A percentile compares a stretch with the other conserved stretches of the same genome.
phyloP scores from a whole-genome alignment of 2,113 vertebrate species.

The Oxygymnocypris stewartii region DNA sequence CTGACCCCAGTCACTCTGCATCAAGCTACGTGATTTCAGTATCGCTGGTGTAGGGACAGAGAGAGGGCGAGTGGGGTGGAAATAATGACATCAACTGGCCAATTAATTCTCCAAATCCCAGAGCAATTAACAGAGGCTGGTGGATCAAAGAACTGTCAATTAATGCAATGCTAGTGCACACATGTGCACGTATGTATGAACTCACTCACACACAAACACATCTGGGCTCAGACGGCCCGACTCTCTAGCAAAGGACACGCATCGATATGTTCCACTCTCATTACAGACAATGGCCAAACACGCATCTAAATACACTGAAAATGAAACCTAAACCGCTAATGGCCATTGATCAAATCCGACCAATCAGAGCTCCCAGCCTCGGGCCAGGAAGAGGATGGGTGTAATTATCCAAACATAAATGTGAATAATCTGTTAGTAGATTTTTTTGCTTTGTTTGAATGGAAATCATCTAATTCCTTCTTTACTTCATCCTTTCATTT shows the following conservation, averaged over 20 bases:
- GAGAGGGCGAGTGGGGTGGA: conserved; percentile 13
- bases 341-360: conserved; percentile 8
- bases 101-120: conserved; percentile 52
- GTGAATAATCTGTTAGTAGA: not conserved
- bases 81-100: conserved; percentile 36
- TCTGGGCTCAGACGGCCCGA: not conserved
- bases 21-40: not conserved
- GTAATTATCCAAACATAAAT: conserved; percentile 32
- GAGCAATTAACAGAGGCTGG: conserved; percentile 45
- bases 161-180: conserved; percentile 13
- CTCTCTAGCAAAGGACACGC: not conserved
- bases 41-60: not conserved
- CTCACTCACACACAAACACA: not conserved
- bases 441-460: conserved; percentile 14
- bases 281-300: not conserved
- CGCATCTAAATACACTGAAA: not conserved
- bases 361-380: not conserved
- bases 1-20: not conserved
- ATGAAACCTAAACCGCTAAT: conserved; percentile 40
- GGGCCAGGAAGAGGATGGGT: not conserved
- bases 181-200: not conserved
- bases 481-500: conserved; percentile 76
- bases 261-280: not conserved
- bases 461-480: conserved; percentile 57
- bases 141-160: conserved; percentile 41